Conservation (phyloP, 1,140 invertebrate genomes). For the Drosophila chauvacae region DNA sequence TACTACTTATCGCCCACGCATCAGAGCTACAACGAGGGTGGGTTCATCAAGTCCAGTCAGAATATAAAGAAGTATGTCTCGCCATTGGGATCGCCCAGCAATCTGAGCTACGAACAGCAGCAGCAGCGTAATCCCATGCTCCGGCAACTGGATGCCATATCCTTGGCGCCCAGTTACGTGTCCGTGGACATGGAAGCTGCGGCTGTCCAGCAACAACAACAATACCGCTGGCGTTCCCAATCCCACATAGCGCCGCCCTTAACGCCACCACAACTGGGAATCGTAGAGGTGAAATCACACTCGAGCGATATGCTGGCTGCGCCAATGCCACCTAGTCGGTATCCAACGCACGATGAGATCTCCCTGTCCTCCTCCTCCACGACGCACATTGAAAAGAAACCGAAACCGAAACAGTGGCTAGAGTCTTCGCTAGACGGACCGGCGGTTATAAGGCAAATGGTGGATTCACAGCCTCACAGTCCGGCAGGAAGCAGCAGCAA, state of each 20-base stretch:
- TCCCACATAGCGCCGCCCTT: conserved; percentile 70
- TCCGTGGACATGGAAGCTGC: conserved; percentile 67
- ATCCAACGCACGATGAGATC: conserved; percentile 69
- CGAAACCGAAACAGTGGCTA: conserved; percentile 85
- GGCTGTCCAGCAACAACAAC: conserved; percentile 43
- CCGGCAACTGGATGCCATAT: conserved; percentile 74
- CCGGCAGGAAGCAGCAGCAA: conserved; percentile 50
- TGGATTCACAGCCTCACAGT: conserved; percentile 61
- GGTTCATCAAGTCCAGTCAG: conserved; percentile 82
- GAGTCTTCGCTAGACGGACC: conserved; percentile 86
- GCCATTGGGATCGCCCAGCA: conserved; percentile 67
- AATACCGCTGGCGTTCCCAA: conserved; percentile 78
- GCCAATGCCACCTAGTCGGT: conserved; percentile 51
- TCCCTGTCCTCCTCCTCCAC: conserved; percentile 73
- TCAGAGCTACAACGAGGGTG: conserved; percentile 78
- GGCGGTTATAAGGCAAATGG: conserved; percentile 71
- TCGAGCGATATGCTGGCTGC: conserved; percentile 79
- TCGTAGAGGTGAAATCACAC: conserved; percentile 62
- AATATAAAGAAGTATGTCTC: conserved; percentile 82
- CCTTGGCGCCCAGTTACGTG: conserved; percentile 74
- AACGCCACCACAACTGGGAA: conserved; percentile 57
- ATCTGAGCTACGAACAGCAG: conserved; percentile 56
- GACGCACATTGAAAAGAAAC: conserved; percentile 62
- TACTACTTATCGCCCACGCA: conserved; percentile 81
- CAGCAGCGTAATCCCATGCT: conserved; percentile 49